Evolutionary conservation across 2,888 invertebrate species (phyloP).

Genomic region (Odontocolon sp.): DNA sequence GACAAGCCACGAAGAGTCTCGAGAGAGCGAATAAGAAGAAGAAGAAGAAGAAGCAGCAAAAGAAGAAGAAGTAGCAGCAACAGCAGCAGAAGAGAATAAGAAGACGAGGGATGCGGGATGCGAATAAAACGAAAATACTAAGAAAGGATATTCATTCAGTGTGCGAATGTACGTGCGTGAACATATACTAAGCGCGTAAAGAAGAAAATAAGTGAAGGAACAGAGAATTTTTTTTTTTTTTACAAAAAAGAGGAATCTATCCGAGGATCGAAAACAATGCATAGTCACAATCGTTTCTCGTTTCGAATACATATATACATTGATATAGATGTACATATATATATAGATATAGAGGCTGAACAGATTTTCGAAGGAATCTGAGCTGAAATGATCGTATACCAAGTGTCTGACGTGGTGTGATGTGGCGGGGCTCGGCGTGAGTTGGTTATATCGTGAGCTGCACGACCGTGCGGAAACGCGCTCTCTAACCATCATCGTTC

Average conservation of each 20-base stretch:
- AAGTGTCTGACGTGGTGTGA: not conserved
- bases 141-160: not conserved
- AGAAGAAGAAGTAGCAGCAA: constrained; percentile 37
- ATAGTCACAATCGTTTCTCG: not conserved
- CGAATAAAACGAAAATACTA: not conserved
- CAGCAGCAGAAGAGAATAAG: not conserved
- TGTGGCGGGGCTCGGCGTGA: not conserved
- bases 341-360: too few species aligned
- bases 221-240: not conserved
- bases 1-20: constrained; percentile 58
- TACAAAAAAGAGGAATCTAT: not conserved
- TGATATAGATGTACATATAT: too few species aligned
- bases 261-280: not conserved
- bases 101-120: not conserved
- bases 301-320: too few species aligned
- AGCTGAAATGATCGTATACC: too few species aligned
- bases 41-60: constrained; percentile 8
- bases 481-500: not conserved
- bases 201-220: not conserved
- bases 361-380: too few species aligned
- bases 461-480: constrained; percentile 4
- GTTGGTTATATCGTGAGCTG: constrained; percentile 11
- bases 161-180: not conserved
- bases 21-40: constrained; percentile 31
- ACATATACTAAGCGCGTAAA: not conserved